Percentiles rank a stretch among this genome's conserved stretches.
These are phyloP conservation scores for Venturia canescens DNA, from an alignment of 1,140 invertebrate species.

Conservation along the genomic window DNA sequence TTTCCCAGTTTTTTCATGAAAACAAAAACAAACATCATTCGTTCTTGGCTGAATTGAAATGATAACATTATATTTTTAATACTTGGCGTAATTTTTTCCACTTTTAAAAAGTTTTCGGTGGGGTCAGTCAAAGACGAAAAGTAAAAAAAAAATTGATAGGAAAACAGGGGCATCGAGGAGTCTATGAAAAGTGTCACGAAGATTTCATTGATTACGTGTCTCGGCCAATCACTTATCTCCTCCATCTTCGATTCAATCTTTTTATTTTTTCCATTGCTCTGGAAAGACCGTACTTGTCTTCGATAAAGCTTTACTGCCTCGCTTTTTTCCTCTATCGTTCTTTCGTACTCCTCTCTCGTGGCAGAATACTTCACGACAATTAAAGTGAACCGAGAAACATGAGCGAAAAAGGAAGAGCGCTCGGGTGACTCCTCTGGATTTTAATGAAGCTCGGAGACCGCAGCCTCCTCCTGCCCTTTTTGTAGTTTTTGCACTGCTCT, in stretches of 20 bases:
- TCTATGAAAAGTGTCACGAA: background rate
- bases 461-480: conserved; percentile 21
- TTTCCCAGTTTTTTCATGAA: no score
- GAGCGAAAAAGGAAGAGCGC: background rate
- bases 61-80: no score
- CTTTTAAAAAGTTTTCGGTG: no score
- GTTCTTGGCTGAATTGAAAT: no score
- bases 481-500: conserved; percentile 10
- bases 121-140: no score
- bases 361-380: conserved; percentile 52
- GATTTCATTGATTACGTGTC: conserved; percentile 17
- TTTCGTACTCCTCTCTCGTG: conserved; percentile 42
- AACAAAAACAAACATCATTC: no score
- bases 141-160: background rate
- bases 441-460: conserved; percentile 25
- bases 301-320: background rate
- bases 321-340: background rate
- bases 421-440: conserved; percentile 38
- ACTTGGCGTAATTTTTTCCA: no score
- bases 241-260: background rate
- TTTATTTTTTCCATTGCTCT: background rate
- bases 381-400: conserved; percentile 45
- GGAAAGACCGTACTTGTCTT: background rate
- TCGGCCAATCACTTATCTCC: background rate
- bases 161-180: background rate